These are phyloP conservation scores for Phylloscopus trochilus DNA, from an alignment of 2,113 vertebrate genomes.

Conservation along the genomic window DNA sequence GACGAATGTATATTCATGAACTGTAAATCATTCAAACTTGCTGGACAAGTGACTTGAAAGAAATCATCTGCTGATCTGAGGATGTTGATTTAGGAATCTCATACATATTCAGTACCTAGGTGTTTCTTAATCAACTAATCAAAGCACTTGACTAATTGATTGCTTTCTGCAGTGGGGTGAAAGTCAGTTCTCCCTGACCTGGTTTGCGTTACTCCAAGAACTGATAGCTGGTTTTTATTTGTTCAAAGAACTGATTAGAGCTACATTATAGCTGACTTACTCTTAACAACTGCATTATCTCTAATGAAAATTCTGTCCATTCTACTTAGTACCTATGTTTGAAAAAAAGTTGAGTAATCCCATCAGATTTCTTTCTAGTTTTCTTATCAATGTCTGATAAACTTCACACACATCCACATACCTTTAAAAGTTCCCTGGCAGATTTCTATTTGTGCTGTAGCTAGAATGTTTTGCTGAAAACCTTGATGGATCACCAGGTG, in stretches of 20 bases:
- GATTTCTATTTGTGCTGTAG: neutral
- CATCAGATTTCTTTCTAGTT: neutral
- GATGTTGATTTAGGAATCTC: conserved; percentile 18
- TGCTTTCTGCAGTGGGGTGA: conserved; percentile 61
- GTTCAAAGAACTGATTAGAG: conserved; percentile 31
- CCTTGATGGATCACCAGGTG: neutral
- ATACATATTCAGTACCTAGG: conserved; percentile 69
- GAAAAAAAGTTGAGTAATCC: conserved; percentile 8
- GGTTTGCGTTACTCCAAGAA: conserved; percentile 52
- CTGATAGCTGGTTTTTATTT: neutral
- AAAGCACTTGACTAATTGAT: conserved; percentile 69
- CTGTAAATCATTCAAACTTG: conserved; percentile 17
- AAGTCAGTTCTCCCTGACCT: conserved; percentile 56
- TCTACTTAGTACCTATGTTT: neutral
- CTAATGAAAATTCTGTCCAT: conserved; percentile 28
- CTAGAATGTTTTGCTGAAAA: neutral
- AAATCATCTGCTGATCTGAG: neutral
- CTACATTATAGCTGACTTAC: neutral
- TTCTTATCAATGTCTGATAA: neutral
- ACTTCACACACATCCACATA: neutral
- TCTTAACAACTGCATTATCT: conserved; percentile 31
- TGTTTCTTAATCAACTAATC: conserved; percentile 70
- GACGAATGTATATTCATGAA: conserved; percentile 5
- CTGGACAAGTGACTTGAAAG: conserved; percentile 60
- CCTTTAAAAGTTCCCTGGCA: neutral